Conservation (phyloP, 2,113 vertebrate species). For the Chloebia gouldiae region DNA sequence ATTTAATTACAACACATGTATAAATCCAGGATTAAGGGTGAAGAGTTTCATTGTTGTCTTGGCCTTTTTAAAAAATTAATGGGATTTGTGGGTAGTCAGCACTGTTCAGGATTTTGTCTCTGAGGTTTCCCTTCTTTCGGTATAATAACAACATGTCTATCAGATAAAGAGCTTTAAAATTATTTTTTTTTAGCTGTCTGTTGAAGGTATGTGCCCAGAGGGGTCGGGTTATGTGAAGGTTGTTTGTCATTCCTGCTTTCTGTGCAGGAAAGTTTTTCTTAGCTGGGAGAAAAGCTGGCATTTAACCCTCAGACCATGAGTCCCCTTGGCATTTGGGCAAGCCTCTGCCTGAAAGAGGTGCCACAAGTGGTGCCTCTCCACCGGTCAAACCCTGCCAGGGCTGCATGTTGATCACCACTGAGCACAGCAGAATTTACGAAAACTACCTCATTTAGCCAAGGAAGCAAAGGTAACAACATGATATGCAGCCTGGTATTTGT, state of each 20-base stretch:
- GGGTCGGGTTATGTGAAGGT: neutral
- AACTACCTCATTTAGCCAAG: neutral
- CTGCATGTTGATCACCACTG: neutral
- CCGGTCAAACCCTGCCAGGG: neutral
- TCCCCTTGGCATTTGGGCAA: neutral
- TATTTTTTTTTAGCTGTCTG: neutral
- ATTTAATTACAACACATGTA: slow-evolving; percentile 35
- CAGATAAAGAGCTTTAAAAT: slow-evolving; percentile 23
- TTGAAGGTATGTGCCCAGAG: slow-evolving; percentile 41
- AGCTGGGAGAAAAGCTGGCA: neutral
- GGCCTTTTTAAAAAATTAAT: neutral
- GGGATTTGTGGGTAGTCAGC: slow-evolving; percentile 9
- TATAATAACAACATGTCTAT: slow-evolving; percentile 34
- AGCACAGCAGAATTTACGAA: slow-evolving; percentile 16
- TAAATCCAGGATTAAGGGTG: slow-evolving; percentile 33
- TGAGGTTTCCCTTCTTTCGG: neutral
- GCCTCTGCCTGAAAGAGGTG: neutral
- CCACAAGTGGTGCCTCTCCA: neutral
- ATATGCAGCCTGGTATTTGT: slow-evolving; percentile 30
- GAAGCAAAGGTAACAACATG: neutral
- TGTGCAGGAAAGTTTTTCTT: neutral
- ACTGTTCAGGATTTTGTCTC: neutral
- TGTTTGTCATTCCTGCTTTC: neutral
- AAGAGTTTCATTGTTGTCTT: slow-evolving; percentile 28
- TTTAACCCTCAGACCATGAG: neutral